Evolutionary conservation across 2,797 vertebrate genomes (phyloP).

Genomic region (Potorous gilbertii): DNA sequence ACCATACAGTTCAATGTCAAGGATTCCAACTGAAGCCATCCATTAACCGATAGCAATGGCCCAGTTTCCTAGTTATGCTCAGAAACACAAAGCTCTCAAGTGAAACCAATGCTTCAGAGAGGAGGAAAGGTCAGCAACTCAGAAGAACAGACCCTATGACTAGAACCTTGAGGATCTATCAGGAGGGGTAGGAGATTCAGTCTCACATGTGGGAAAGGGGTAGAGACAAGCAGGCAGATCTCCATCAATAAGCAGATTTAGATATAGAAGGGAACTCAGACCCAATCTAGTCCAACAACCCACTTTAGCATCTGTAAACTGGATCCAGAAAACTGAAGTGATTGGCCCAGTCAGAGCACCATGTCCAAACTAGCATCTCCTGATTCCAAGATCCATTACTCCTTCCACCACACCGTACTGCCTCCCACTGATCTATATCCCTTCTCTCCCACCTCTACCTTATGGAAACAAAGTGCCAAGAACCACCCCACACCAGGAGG

Average conservation of each 20-base stretch:
- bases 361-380: background rate
- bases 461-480: conserved; percentile 50
- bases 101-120: background rate
- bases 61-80: background rate
- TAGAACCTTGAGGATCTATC: background rate
- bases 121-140: background rate
- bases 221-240: background rate
- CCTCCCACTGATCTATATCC: conserved; percentile 40
- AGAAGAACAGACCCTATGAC: background rate
- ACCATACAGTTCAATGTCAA: background rate
- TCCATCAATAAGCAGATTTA: background rate
- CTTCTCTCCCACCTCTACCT: background rate
- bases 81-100: background rate
- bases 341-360: background rate
- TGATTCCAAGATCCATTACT: background rate
- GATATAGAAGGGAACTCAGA: background rate
- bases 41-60: background rate
- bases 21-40: background rate
- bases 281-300: background rate
- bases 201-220: background rate
- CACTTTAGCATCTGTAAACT: background rate
- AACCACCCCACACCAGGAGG: background rate
- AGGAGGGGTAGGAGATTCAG: background rate
- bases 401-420: background rate
- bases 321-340: background rate